phyloP scores from a whole-genome alignment of 1,140 invertebrate species.

The Drosophila tsacasi region DNA sequence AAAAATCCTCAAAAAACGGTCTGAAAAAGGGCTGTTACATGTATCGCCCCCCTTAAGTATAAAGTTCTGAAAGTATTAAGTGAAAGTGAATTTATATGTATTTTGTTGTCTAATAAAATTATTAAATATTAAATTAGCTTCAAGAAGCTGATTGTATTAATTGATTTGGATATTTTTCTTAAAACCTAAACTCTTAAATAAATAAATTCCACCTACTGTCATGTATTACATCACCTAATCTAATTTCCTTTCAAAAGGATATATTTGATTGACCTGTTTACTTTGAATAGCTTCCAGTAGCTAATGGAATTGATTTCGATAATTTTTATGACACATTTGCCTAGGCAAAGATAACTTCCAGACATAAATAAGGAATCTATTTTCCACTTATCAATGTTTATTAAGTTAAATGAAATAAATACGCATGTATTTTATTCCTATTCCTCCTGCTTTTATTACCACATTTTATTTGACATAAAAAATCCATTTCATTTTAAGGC shows the following conservation, averaged over 20 bases:
- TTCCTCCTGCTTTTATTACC: neutral
- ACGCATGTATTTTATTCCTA: neutral
- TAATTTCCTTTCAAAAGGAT: neutral
- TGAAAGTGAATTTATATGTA: too few species aligned
- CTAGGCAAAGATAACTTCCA: neutral
- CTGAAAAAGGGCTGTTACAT: too few species aligned
- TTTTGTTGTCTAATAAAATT: too few species aligned
- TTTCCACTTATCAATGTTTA: neutral
- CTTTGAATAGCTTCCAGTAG: neutral
- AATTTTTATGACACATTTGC: slow-evolving; percentile 1
- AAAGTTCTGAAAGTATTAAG: too few species aligned
- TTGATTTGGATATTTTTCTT: neutral
- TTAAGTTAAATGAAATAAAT: neutral
- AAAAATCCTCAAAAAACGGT: too few species aligned
- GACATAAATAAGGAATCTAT: neutral
- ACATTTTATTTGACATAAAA: slow-evolving; percentile 6
- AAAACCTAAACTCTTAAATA: neutral
- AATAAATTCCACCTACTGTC: too few species aligned
- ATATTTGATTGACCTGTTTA: neutral
- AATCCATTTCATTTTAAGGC: slow-evolving; percentile 6
- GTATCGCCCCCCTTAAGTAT: too few species aligned
- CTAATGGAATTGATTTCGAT: neutral
- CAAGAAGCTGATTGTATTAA: too few species aligned
- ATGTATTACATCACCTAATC: neutral
- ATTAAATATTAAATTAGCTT: too few species aligned